Conservation (phyloP, 1,140 invertebrate genomes). For the Hormaphis cornu region DNA sequence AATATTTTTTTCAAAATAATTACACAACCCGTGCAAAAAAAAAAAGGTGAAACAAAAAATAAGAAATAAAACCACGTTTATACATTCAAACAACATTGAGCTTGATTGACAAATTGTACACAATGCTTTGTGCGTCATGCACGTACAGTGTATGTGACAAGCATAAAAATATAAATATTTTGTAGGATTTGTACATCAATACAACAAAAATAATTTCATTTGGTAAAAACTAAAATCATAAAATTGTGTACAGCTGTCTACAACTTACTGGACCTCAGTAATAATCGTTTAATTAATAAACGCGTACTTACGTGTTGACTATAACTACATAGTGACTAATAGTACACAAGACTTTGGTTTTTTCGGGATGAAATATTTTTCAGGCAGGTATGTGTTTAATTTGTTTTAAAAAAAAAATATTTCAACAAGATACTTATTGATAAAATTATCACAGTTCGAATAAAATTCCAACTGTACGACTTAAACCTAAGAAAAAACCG, state of each 20-base stretch:
- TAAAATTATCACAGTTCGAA: no score
- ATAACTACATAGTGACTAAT: no score
- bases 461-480: no score
- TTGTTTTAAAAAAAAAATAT: no score
- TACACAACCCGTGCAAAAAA: background rate
- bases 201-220: background rate
- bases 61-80: background rate
- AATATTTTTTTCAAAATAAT: background rate
- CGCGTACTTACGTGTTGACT: no score
- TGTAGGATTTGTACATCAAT: background rate
- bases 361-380: no score
- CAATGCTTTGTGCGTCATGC: slow-evolving; percentile 20
- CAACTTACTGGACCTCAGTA: no score
- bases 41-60: background rate
- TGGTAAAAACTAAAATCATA: background rate
- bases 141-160: slow-evolving; percentile 12
- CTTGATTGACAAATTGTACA: background rate
- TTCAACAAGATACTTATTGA: no score
- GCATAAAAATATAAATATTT: slow-evolving; percentile 6
- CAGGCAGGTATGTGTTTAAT: no score
- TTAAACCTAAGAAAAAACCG: no score
- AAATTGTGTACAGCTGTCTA: background rate
- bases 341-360: no score
- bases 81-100: background rate
- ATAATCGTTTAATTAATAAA: no score